Percentiles rank a stretch among this genome's conserved stretches.
Evolutionary conservation across 2,113 vertebrate genomes (phyloP).

Genomic region (Dicaeum eximium): DNA sequence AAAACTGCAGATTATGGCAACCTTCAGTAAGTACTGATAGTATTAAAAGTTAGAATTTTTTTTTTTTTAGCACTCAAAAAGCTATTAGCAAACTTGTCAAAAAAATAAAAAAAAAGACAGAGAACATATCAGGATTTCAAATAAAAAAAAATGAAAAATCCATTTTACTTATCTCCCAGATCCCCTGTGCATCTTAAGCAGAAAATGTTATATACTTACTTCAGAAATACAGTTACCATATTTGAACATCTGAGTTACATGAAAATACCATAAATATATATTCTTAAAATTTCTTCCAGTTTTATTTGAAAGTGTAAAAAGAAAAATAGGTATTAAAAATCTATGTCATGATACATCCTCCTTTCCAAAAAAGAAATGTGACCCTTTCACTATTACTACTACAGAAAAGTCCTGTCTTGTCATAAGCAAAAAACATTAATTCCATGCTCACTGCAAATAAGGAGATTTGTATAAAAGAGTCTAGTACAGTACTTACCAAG

Average conservation of each 20-base stretch:
- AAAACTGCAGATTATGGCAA: constrained; percentile 48
- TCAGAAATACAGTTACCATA: constrained; percentile 31
- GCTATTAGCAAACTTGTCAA: constrained; percentile 41
- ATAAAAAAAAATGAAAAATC: constrained; percentile 49
- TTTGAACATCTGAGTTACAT: constrained; percentile 20
- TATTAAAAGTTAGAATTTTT: constrained; percentile 19
- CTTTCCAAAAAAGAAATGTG: neutral
- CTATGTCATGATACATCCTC: neutral
- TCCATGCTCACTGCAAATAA: neutral
- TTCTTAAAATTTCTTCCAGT: neutral
- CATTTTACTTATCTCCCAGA: constrained; percentile 33
- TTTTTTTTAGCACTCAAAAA: neutral
- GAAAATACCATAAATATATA: neutral
- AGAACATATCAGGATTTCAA: constrained; percentile 35
- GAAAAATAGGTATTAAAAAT: neutral
- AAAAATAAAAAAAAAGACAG: constrained; percentile 9
- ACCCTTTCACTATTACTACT: neutral
- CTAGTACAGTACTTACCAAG: neutral
- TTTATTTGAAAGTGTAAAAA: neutral
- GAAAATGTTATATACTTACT: constrained; percentile 39
- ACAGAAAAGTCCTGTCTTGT: neutral
- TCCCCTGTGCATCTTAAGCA: constrained; percentile 35
- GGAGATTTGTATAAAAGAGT: neutral
- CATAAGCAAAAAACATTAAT: neutral
- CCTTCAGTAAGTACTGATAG: neutral